phyloP scores from a whole-genome alignment of 1,140 invertebrate species.

The Calliopsis andreniformis region DNA sequence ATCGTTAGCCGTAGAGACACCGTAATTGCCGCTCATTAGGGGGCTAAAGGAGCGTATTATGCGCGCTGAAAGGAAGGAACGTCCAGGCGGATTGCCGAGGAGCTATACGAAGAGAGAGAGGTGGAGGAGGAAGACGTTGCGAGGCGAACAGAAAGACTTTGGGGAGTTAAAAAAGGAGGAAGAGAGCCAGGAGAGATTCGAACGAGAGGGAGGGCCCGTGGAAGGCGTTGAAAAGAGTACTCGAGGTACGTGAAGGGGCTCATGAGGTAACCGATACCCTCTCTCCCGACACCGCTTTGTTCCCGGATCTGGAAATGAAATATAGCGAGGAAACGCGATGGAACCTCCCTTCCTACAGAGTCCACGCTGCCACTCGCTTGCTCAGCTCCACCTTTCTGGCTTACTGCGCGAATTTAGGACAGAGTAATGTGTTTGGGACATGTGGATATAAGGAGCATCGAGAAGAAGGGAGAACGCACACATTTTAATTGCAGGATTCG shows the following conservation, averaged over 20 bases:
- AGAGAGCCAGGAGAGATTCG: constrained; percentile 35
- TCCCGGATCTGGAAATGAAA: constrained; percentile 62
- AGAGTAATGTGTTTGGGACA: not conserved
- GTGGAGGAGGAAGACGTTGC: not conserved
- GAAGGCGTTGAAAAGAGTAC: constrained; percentile 71
- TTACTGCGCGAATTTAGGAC: not conserved
- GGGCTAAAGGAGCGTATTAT: constrained; percentile 68
- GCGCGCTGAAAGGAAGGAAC: constrained; percentile 64
- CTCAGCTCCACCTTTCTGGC: not conserved
- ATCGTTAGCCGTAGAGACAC: constrained; percentile 69
- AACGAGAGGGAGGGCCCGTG: constrained; percentile 33
- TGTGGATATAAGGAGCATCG: too few relatives aligned
- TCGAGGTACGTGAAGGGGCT: constrained; percentile 59
- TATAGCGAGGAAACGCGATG: constrained; percentile 52
- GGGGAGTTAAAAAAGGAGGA: constrained; percentile 6
- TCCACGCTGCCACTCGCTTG: not conserved
- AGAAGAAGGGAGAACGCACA: too few relatives aligned
- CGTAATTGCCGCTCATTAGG: constrained; percentile 73
- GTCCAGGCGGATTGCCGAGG: constrained; percentile 36
- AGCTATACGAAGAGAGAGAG: constrained; percentile 17
- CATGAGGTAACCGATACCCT: constrained; percentile 70
- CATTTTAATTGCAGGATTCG: too few relatives aligned
- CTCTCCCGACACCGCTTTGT: constrained; percentile 59
- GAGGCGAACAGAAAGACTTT: not conserved
- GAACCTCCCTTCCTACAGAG: not conserved